These are phyloP conservation scores for Drosophila nr. fundita DNA, from an alignment of 2,888 invertebrate genomes.

Conservation along the genomic window DNA sequence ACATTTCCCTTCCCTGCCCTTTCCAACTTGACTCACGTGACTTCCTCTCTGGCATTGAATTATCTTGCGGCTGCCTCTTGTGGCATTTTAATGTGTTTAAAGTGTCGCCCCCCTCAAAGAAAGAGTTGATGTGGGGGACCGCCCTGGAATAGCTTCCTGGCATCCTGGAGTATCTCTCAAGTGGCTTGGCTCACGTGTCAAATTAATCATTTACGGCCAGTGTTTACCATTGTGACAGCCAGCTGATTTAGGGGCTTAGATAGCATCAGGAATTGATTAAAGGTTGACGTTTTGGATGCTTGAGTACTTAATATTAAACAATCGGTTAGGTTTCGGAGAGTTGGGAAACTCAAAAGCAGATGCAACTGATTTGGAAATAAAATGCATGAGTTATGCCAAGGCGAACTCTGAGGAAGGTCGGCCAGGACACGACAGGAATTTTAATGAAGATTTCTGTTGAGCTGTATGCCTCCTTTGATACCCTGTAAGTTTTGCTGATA, in stretches of 20 bases:
- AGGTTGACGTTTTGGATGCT: slow-evolving; percentile 14
- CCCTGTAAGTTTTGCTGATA: neutral
- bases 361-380: slow-evolving; percentile 39
- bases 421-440: slow-evolving; percentile 4
- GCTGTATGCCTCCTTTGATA: neutral
- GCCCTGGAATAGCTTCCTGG: slow-evolving; percentile 48
- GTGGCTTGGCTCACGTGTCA: slow-evolving; percentile 75
- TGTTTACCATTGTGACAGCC: slow-evolving; percentile 56
- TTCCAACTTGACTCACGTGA: slow-evolving; percentile 32
- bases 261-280: slow-evolving; percentile 53
- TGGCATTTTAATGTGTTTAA: slow-evolving; percentile 78
- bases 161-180: slow-evolving; percentile 33
- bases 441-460: slow-evolving; percentile 16
- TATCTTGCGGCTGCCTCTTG: slow-evolving; percentile 62
- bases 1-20: slow-evolving; percentile 44
- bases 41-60: slow-evolving; percentile 65
- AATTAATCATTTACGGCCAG: slow-evolving; percentile 69
- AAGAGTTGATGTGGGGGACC: slow-evolving; percentile 73
- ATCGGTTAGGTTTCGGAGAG: slow-evolving; percentile 1
- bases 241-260: slow-evolving; percentile 67
- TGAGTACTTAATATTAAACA: slow-evolving; percentile 13
- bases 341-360: slow-evolving; percentile 17
- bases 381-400: slow-evolving; percentile 19
- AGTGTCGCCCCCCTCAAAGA: slow-evolving; percentile 61
- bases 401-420: slow-evolving; percentile 37